These are phyloP conservation scores for Melanotaenia duboulayi DNA, from an alignment of 2,113 vertebrate genomes.

Conservation along the genomic window DNA sequence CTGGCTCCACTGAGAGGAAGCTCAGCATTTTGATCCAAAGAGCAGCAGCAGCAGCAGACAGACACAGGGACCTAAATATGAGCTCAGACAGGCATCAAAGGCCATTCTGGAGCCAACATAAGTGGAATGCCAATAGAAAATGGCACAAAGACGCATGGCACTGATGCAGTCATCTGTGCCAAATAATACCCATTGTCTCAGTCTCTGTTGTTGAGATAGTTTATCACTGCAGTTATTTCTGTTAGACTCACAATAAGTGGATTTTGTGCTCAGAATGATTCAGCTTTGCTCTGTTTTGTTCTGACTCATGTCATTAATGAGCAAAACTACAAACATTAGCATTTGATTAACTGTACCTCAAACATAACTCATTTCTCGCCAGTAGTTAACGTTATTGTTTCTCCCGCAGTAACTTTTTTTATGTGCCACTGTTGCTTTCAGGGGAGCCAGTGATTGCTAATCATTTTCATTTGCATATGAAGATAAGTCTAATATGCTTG, in stretches of 20 bases:
- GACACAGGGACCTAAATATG: conserved; percentile 49
- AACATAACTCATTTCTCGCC: conserved; percentile 62
- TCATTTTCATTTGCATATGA: conserved; percentile 83
- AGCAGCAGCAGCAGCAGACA: conserved; percentile 29
- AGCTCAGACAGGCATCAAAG: conserved; percentile 60
- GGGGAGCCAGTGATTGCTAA: conserved; percentile 80
- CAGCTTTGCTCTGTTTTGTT: conserved; percentile 52
- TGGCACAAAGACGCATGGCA: conserved; percentile 53
- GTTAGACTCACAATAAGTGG: conserved; percentile 27
- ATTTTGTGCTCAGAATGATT: conserved; percentile 27
- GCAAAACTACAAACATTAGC: conserved; percentile 44
- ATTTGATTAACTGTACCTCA: conserved; percentile 48
- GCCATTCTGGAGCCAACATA: conserved; percentile 50
- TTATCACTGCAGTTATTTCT: conserved; percentile 55
- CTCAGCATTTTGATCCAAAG: conserved; percentile 65
- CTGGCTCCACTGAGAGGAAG: conserved; percentile 66
- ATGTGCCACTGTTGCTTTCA: conserved; percentile 76
- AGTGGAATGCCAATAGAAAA: conserved; percentile 65
- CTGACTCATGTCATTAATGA: conserved; percentile 37
- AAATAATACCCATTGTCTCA: conserved; percentile 46
- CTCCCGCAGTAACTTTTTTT: conserved; percentile 76
- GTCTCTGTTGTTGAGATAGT: conserved; percentile 42
- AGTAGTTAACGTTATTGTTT: conserved; percentile 75
- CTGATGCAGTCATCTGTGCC: conserved; percentile 51
- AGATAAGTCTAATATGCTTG: conserved; percentile 83